These are phyloP conservation scores for Drosophila subsilvestris DNA, from an alignment of 2,888 invertebrate genomes.

Conservation along the genomic window DNA sequence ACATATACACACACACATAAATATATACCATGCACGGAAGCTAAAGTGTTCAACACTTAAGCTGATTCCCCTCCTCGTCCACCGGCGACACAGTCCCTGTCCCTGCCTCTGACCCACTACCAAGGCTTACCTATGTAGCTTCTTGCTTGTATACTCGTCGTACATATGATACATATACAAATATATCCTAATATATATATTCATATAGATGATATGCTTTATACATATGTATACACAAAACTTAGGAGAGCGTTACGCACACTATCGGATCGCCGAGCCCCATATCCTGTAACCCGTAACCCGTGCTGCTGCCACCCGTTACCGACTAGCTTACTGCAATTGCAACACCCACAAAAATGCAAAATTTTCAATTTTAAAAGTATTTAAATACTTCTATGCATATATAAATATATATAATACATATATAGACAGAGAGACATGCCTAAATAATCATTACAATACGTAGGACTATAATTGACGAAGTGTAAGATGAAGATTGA, in stretches of 20 bases:
- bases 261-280: background rate
- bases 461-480: slow-evolving; percentile 63
- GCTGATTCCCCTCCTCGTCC: slow-evolving; percentile 41
- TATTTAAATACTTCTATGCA: slow-evolving; percentile 41
- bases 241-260: background rate
- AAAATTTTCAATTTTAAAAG: slow-evolving; percentile 61
- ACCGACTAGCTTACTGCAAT: slow-evolving; percentile 52
- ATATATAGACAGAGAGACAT: slow-evolving; percentile 16
- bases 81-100: background rate
- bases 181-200: slow-evolving; percentile 34
- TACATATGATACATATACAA: slow-evolving; percentile 1
- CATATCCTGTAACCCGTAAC: background rate
- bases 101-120: background rate
- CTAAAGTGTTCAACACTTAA: slow-evolving; percentile 64
- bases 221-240: slow-evolving; percentile 14
- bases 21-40: slow-evolving; percentile 51
- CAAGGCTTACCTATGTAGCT: slow-evolving; percentile 5
- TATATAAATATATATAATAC: background rate
- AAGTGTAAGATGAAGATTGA: slow-evolving; percentile 39
- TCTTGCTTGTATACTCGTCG: slow-evolving; percentile 6
- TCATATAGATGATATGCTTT: slow-evolving; percentile 14
- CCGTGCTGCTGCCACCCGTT: slow-evolving; percentile 9
- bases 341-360: slow-evolving; percentile 42
- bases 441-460: slow-evolving; percentile 29
- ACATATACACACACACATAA: slow-evolving; percentile 27